Evolutionary conservation across 92 coral and sea anemone genomes (phyloP).

Genomic region (Montipora capitata): DNA sequence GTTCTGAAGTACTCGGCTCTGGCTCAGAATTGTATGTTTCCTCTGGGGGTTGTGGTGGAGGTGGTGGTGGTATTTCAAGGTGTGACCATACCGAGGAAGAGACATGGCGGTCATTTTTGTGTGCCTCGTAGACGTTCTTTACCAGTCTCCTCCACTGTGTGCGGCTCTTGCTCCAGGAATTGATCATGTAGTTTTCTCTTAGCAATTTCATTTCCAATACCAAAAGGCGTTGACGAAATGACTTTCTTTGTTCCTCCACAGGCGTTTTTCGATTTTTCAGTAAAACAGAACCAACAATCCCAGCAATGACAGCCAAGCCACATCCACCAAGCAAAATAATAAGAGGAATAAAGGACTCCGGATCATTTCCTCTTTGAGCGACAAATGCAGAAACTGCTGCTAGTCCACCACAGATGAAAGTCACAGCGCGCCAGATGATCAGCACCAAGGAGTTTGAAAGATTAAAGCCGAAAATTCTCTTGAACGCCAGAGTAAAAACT

Average conservation of each 20-base stretch:
- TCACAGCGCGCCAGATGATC: constrained; percentile 87
- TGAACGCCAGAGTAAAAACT: constrained; percentile 83
- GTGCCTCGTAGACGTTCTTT: constrained; percentile 91
- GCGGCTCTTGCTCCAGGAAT: constrained; percentile 89
- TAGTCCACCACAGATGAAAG: constrained; percentile 78
- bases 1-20: constrained; percentile 16
- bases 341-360: constrained; percentile 80
- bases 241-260: constrained; percentile 85
- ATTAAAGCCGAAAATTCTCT: constrained; percentile 67
- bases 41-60: constrained; percentile 32
- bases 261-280: constrained; percentile 80
- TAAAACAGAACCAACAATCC: constrained; percentile 67
- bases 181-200: constrained; percentile 81
- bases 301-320: constrained; percentile 74
- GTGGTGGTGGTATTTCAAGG: constrained; percentile 22
- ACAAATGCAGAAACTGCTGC: constrained; percentile 85
- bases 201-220: constrained; percentile 79
- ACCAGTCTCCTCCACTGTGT: constrained; percentile 93
- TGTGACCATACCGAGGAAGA: constrained; percentile 63
- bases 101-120: constrained; percentile 64
- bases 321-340: constrained; percentile 80
- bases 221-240: constrained; percentile 77
- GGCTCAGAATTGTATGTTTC: constrained; percentile 5
- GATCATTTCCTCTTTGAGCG: constrained; percentile 71
- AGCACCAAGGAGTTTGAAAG: constrained; percentile 89